These are phyloP conservation scores for Cosmorhoe ocellata DNA, from an alignment of 2,888 invertebrate species.

Conservation along the genomic window DNA sequence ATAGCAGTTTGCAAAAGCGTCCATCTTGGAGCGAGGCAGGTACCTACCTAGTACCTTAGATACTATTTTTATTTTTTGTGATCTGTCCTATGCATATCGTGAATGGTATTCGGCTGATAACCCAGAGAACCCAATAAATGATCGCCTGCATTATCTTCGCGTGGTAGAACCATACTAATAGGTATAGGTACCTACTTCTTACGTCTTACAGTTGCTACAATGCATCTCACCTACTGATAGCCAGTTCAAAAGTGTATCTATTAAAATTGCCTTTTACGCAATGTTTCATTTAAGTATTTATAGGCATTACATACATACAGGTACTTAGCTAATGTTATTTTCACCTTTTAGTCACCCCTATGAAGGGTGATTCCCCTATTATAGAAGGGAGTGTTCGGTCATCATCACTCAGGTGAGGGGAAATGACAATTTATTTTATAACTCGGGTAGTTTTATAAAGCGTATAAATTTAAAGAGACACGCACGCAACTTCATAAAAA, in stretches of 20 bases:
- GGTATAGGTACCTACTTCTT: no score
- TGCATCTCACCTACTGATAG: constrained; percentile 46
- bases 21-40: no score
- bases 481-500: constrained; percentile 14
- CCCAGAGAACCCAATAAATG: constrained; percentile 1
- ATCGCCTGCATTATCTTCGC: constrained; percentile 10
- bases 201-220: constrained; percentile 39
- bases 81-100: not conserved
- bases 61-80: not conserved
- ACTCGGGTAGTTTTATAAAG: constrained; percentile 41
- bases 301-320: constrained; percentile 26
- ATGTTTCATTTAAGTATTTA: constrained; percentile 29
- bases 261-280: constrained; percentile 29
- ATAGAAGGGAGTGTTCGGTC: constrained; percentile 63
- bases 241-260: constrained; percentile 60
- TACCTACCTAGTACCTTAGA: no score
- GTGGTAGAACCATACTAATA: constrained; percentile 23
- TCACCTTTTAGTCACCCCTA: constrained; percentile 55
- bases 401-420: constrained; percentile 64
- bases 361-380: constrained; percentile 65
- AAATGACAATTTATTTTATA: constrained; percentile 58
- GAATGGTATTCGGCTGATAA: constrained; percentile 11
- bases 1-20: no score
- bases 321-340: constrained; percentile 42
- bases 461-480: constrained; percentile 45